Evolutionary conservation across 2,888 invertebrate genomes (phyloP).

Genomic region (Rapana venosa): DNA sequence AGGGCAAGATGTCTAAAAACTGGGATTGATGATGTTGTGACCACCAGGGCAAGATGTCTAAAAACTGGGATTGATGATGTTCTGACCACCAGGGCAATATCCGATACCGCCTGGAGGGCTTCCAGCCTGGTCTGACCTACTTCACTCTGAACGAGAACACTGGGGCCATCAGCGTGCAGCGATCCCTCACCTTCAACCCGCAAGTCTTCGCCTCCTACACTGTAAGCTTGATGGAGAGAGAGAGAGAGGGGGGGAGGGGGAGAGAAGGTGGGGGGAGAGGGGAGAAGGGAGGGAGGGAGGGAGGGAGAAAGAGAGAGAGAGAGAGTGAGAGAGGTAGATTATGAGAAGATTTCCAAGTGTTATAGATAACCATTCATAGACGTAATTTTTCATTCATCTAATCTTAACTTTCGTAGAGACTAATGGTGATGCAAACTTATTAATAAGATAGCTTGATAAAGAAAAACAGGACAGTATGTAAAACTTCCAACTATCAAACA

Average conservation of each 20-base stretch:
- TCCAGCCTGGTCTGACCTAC: slow-evolving; percentile 62
- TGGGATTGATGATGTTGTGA: neutral
- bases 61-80: neutral
- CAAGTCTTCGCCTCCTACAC: slow-evolving; percentile 49
- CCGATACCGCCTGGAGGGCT: slow-evolving; percentile 60
- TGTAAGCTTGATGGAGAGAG: slow-evolving; percentile 18
- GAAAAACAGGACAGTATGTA: too few relatives aligned
- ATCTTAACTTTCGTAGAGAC: too few relatives aligned
- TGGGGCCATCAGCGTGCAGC: slow-evolving; percentile 53
- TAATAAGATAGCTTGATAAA: too few relatives aligned
- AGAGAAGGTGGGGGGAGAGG: neutral
- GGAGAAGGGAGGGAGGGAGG: neutral
- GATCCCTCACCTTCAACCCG: slow-evolving; percentile 21
- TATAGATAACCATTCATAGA: too few relatives aligned
- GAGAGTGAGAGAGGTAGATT: too few relatives aligned
- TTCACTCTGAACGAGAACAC: slow-evolving; percentile 58
- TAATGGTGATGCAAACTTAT: too few relatives aligned
- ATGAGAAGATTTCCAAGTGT: too few relatives aligned
- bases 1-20: too few relatives aligned
- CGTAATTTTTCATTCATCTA: too few relatives aligned
- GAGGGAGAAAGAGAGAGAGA: too few relatives aligned
- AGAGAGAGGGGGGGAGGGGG: neutral
- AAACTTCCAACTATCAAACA: too few relatives aligned
- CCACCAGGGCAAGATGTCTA: slow-evolving; percentile 52
- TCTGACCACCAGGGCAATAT: slow-evolving; percentile 57